Base-by-base conservation (phyloP, 1,140 invertebrate species). In the Leptinotarsa lineolata region DNA sequence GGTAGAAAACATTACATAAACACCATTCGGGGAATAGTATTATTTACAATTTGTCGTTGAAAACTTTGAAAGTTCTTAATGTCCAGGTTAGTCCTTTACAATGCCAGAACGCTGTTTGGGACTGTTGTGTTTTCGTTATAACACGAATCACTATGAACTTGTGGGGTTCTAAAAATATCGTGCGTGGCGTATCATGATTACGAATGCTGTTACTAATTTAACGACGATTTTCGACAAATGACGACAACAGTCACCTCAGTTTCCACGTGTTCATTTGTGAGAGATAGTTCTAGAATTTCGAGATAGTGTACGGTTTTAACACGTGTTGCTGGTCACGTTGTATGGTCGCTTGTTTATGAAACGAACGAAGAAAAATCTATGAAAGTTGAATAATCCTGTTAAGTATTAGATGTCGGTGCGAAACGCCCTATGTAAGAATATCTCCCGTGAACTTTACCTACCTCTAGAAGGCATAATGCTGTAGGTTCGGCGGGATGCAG, bases 271-370 rank as follows among this genome's bases (percentile, higher is more conserved):
- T 24, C 21, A 64, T 5, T 30, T 22, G 67, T n/a, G 0, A 24
- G 15, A 8, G 18, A 68, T 22, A 68, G 21, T 30, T 21, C n/a
- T 68, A 46, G 39, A 24, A 63, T 48, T 21, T 54, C 20, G 22
- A 48, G n/a, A 58, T 16, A n/a, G 66, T 68, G 66, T 44, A 46
- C 16, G 66, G n/a, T 18, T 70, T 72, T 68, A 45, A 48, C 76
- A 75, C 76, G 76, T 77, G 76, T 75, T 72, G 3, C 22, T 44
- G 54, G 67, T 77, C 76, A 77, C 76, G 76, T 77, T 77, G 76
- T 65, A 67, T 48, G 63, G 54, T 24, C 72, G 58, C 18, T 59
- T 70, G 68, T 70, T 59, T 67, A 67, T 13, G 16, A 22, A 67
- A 66, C 39, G 4, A n/a, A 66, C 5, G 30, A 24, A 22, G n/a